Conservation (phyloP, 2,888 invertebrate species). For the Myathropa florea region DNA sequence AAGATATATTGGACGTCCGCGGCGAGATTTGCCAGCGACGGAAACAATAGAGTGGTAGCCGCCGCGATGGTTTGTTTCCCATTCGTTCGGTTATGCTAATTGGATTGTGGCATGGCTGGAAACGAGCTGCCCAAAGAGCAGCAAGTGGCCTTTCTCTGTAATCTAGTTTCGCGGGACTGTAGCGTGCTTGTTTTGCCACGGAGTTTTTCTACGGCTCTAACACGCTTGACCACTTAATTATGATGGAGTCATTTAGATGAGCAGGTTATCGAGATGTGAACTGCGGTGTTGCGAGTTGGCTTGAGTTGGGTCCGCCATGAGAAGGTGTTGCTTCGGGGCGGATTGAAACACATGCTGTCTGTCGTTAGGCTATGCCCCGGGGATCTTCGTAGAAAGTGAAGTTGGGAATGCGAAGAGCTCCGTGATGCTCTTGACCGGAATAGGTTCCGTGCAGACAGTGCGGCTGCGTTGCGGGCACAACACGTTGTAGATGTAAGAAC, state of each 20-base stretch:
- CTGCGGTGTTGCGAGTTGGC: background rate
- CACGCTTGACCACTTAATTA: background rate
- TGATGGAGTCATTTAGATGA: background rate
- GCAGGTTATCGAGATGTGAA: background rate
- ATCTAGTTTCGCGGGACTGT: background rate
- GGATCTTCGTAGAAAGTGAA: background rate
- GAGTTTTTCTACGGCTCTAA: background rate
- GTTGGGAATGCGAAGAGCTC: background rate
- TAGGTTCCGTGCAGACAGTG: background rate
- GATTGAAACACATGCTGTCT: background rate
- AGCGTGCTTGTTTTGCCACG: background rate
- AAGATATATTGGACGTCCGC: background rate
- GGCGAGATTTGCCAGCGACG: background rate
- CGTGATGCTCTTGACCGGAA: background rate
- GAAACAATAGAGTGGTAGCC: background rate
- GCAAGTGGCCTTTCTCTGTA: background rate
- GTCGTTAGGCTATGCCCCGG: background rate
- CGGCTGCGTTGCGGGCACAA: no score
- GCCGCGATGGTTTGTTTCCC: background rate
- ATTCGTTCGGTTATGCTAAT: background rate
- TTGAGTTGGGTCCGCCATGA: background rate
- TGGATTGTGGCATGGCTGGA: background rate
- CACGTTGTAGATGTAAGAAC: background rate
- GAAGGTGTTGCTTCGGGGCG: background rate
- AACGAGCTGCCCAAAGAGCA: background rate